These are phyloP conservation scores for Ornithorhynchus anatinus DNA, from an alignment of 2,113 vertebrate species.

Conservation along the genomic window DNA sequence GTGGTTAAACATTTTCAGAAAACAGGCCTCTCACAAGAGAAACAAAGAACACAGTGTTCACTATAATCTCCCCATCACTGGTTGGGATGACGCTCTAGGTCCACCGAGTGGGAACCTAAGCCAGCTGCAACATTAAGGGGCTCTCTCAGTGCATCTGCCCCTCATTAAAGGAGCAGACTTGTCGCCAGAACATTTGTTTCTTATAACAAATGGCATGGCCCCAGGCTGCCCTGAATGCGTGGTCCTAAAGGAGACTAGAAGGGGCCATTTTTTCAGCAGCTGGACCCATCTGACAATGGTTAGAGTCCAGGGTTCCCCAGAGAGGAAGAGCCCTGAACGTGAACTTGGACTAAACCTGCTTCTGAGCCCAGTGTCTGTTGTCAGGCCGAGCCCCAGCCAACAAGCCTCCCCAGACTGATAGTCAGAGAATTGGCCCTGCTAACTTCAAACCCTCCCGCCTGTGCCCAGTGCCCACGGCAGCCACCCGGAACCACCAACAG, in stretches of 20 bases:
- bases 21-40: neutral
- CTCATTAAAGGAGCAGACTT: neutral
- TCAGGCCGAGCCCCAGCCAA: no score
- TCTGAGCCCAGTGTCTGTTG: no score
- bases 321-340: no score
- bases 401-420: no score
- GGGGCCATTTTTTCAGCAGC: neutral
- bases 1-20: no score
- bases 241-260: constrained; percentile 4
- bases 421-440: no score
- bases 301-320: neutral
- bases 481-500: no score
- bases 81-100: neutral
- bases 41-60: neutral
- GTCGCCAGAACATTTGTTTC: neutral
- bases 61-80: neutral
- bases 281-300: constrained; percentile 11
- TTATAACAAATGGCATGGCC: neutral
- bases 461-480: no score
- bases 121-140: neutral
- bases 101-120: neutral
- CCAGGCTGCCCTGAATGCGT: neutral
- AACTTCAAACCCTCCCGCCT: no score
- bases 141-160: neutral
- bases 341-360: no score